These are phyloP conservation scores for Daubentonia madagascariensis DNA, from an alignment of 2,113 vertebrate species.

Conservation along the genomic window DNA sequence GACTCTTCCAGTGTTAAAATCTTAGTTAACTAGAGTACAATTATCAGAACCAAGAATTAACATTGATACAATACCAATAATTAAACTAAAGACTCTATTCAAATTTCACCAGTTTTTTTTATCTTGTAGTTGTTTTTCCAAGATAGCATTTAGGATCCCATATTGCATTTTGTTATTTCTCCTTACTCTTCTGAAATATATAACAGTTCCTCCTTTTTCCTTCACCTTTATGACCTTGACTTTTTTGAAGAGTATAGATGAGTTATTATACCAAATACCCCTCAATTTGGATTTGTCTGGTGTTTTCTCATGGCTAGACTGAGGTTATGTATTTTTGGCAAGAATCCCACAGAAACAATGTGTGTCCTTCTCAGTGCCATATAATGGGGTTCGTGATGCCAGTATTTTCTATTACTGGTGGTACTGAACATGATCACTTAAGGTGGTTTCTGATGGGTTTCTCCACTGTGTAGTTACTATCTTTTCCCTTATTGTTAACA, in stretches of 20 bases:
- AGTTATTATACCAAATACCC: background rate
- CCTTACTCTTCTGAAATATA: background rate
- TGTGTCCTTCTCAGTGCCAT: background rate
- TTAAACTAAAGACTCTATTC: background rate
- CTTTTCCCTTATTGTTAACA: background rate
- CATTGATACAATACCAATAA: background rate
- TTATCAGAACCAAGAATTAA: background rate
- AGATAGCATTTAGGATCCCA: background rate
- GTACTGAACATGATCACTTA: background rate
- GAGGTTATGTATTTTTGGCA: background rate
- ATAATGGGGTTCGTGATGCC: background rate
- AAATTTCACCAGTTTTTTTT: background rate
- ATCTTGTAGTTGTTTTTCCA: background rate
- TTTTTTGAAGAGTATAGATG: background rate
- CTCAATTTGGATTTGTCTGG: background rate
- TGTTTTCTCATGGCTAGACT: background rate
- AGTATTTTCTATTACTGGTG: background rate
- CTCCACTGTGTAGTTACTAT: background rate
- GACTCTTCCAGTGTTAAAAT: background rate
- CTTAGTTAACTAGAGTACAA: background rate
- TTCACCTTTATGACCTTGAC: background rate
- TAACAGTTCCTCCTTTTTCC: background rate
- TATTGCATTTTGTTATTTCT: background rate
- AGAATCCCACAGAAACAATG: background rate
- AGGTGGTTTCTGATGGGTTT: background rate